Base-by-base conservation (phyloP, 2,113 vertebrate genomes). In the Ciconia maguari region DNA sequence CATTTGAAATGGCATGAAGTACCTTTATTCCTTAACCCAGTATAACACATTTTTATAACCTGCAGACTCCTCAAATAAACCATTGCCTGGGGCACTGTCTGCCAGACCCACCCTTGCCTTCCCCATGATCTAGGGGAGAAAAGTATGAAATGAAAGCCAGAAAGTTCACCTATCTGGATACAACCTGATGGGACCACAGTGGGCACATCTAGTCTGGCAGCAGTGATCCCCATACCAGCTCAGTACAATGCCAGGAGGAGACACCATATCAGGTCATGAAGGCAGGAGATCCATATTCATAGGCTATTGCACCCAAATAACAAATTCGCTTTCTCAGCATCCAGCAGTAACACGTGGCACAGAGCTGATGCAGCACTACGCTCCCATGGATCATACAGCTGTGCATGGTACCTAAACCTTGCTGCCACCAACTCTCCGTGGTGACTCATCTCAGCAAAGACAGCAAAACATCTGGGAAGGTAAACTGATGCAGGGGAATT, bases 71-170 rank as follows among this genome's bases (percentile, higher is more conserved):
- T 88, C 91, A 70, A 72, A 91, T 22, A 65, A 94, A n/a, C 44
- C 46, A 62, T 60, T 61, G 93, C 96, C 61, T 41, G 42, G 57
- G 83, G 94, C 89, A n/a, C 69, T 48, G 93, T 95, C 97, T 97
- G 70, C 58, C 70, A 94, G 93, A 93, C 54, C 81, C 93, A 90
- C 81, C 86, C 88, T 88, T 90, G n/a, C 29, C 38, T 95, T 93
- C 61, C 54, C 24, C 94, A 19, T 89, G 92, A 94, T 95, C 66
- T 85, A 72, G 46, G 30, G 61, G 11, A 83, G 66, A 82, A 94
- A 87, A 91, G 83, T 49, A 76, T 7, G 12, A 49, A 93, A 90
- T 34, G 49, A 80, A 60, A 95, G 78, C 77, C 87, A 94, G 81
- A 71, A 76, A 79, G 58, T 70, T 94, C 75, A 90, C 48, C 70